phyloP scores from a whole-genome alignment of 2,113 vertebrate species.

The Sylvia atricapilla region DNA sequence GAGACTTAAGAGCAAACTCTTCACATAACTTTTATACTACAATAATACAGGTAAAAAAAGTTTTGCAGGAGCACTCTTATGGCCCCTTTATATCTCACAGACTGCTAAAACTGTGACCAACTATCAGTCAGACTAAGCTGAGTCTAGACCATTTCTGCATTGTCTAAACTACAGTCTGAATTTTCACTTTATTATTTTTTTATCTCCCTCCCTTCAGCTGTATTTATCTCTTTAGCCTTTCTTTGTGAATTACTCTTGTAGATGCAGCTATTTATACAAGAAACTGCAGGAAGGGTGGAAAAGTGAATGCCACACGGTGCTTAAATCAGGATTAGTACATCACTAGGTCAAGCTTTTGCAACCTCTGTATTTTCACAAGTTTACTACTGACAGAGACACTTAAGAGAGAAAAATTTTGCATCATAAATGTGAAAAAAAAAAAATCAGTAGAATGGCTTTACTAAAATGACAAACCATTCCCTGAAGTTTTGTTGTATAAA shows the following conservation, averaged over 20 bases:
- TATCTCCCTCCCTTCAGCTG: background rate
- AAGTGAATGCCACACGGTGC: background rate
- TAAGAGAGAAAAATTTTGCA: background rate
- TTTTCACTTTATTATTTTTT: background rate
- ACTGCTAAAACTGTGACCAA: background rate
- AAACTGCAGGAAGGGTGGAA: background rate
- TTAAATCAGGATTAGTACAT: background rate
- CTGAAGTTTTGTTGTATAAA: constrained; percentile 61
- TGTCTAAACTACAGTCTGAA: background rate
- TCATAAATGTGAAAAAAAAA: background rate
- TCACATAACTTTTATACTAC: background rate
- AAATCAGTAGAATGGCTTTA: background rate
- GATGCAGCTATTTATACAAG: background rate
- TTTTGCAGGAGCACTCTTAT: background rate
- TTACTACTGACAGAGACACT: background rate
- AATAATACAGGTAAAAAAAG: background rate
- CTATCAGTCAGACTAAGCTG: background rate
- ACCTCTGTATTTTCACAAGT: background rate
- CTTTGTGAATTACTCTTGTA: background rate
- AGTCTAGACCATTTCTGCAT: background rate
- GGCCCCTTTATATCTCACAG: background rate
- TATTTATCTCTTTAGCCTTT: background rate
- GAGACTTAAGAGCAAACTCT: background rate
- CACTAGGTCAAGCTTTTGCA: background rate
- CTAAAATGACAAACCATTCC: constrained; percentile 68